These are phyloP conservation scores for Hystrix brachyura DNA, from an alignment of 2,113 vertebrate genomes.

Conservation along the genomic window DNA sequence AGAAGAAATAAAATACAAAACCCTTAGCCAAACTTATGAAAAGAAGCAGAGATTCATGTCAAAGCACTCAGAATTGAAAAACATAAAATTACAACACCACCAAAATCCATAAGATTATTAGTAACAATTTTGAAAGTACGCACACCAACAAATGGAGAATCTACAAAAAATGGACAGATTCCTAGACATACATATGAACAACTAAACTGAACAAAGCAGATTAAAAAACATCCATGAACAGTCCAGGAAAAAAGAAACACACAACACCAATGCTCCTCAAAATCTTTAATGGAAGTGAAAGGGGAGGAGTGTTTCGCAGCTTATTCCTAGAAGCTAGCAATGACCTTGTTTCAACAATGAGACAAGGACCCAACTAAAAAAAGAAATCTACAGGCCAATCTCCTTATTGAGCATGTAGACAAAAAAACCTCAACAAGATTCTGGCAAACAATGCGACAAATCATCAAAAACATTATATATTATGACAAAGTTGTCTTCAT, in stretches of 20 bases:
- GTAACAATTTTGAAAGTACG: not conserved
- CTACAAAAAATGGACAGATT: no score
- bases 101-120: not conserved
- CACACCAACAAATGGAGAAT: no score
- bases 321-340: not conserved
- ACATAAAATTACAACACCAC: not conserved
- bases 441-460: no score
- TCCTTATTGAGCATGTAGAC: not conserved
- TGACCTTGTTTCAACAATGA: not conserved
- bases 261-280: not conserved
- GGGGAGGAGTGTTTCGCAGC: not conserved
- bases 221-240: not conserved
- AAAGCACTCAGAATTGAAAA: not conserved
- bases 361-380: not conserved
- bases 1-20: no score
- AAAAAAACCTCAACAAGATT: not conserved
- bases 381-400: no score
- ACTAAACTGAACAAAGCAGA: not conserved
- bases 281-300: not conserved
- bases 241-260: not conserved
- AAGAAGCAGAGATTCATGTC: no score
- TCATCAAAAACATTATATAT: not conserved
- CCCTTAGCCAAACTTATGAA: no score
- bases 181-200: no score
- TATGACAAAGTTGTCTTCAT: not conserved